Evolutionary conservation across 2,113 vertebrate species (phyloP), one percentile per base, ranked within the genome.

Genomic region (Eptesicus fuscus): DNA sequence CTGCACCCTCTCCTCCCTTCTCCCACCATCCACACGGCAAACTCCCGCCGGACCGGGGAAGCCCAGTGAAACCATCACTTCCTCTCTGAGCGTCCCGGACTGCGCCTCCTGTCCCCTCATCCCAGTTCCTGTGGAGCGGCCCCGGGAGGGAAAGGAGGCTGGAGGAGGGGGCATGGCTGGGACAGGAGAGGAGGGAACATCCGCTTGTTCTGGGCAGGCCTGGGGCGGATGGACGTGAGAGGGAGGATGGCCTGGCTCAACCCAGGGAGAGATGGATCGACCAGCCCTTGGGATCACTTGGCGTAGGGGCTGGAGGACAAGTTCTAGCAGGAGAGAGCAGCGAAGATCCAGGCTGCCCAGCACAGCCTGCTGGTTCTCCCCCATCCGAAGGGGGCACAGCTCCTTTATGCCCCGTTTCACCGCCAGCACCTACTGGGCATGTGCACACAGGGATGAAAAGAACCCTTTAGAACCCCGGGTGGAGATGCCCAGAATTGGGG

Each of bases 301-400:
- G 67, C n/a, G 40, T 47, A 9, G 95, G 78, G 32, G 40, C 79
- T 7, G 22, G 69, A 86, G 35, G 88, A 30, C 28, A 37, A 9
- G 30, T 30, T 83, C 77, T 18, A 61, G 70, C 76, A 73, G 51
- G 47, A 65, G 35, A 67, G 40, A n/a, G 51, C 69, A 74, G 8
- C 40, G 9, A 8, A 32, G 71, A 49, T 25, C 14, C 6, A 42
- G 49, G 30, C 30, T 44, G 73, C 71, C 53, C 11, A 7, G 40
- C 17, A 1, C 1, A 1, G 7, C 16, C 40, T 35, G 22, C 25
- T 9, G 0, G 35, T 47, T 83, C n/a, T 10, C 70, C 40, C 17
- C 9, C 32, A 32, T n/a, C 70, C 32, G 4, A 5, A 53, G 25
- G 40, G 0, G 4, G 20, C 74, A 1, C 49, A 16, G 49, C 16